Evolutionary conservation across 1,140 invertebrate species (phyloP).

Genomic region (Babylonia areolata): DNA sequence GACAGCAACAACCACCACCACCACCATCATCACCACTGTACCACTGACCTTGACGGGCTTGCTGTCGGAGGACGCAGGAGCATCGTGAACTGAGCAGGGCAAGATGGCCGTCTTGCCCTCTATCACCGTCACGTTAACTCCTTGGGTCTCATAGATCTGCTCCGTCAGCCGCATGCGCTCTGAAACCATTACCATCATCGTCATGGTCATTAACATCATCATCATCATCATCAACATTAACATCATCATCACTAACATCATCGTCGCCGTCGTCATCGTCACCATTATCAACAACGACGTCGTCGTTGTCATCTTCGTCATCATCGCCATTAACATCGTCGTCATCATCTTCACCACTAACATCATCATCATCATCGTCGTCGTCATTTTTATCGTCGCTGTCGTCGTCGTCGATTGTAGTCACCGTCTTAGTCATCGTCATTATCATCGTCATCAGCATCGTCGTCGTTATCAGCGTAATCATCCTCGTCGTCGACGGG

Average conservation of each 20-base stretch:
- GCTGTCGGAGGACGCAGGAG: neutral
- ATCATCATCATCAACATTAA: neutral
- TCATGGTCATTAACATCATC: neutral
- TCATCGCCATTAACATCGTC: no score
- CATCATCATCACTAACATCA: no score
- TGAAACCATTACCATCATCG: neutral
- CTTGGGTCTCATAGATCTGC: constrained; percentile 11
- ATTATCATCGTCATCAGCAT: neutral
- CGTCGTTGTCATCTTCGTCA: neutral
- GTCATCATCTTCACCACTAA: no score
- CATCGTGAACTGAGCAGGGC: constrained; percentile 83
- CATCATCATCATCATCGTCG: constrained; percentile 1
- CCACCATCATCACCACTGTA: neutral
- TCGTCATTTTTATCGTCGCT: neutral
- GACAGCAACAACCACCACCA: no score
- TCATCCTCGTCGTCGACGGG: no score
- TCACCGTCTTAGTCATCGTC: neutral
- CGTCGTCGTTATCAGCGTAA: neutral
- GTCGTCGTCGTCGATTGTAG: neutral
- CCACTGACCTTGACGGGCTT: constrained; percentile 3
- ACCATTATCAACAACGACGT: neutral
- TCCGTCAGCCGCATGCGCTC: constrained; percentile 3
- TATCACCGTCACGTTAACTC: constrained; percentile 92
- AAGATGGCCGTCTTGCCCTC: constrained; percentile 92
- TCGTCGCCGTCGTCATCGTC: neutral